A percentile compares a stretch with the other conserved stretches of the same genome.
These are phyloP conservation scores for Apodemia mormo DNA, from an alignment of 2,888 invertebrate genomes.

Conservation along the genomic window DNA sequence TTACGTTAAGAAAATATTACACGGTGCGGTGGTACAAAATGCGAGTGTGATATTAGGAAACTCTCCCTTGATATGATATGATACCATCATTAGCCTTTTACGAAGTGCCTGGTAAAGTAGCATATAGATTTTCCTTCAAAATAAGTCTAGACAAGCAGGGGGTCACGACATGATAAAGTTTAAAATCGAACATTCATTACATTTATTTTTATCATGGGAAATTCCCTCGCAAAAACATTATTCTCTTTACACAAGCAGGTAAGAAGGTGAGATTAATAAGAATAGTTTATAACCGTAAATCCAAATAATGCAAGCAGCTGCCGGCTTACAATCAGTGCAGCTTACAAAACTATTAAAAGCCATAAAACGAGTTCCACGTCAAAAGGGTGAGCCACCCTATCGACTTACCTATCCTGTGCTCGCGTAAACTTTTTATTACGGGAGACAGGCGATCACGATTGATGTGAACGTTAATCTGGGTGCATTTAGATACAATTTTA, in stretches of 20 bases:
- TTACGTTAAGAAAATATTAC: too few relatives aligned
- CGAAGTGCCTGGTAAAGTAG: too few relatives aligned
- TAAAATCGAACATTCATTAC: too few relatives aligned
- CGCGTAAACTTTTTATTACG: constrained; percentile 71
- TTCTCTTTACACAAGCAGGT: not conserved
- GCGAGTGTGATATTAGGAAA: too few relatives aligned
- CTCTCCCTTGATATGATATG: too few relatives aligned
- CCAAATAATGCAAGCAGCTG: constrained; percentile 62
- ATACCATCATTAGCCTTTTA: too few relatives aligned
- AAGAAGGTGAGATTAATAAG: constrained; percentile 43
- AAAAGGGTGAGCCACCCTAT: constrained; percentile 77
- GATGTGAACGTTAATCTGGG: constrained; percentile 44
- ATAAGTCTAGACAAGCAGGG: too few relatives aligned
- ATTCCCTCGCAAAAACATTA: not conserved
- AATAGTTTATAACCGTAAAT: constrained; percentile 63
- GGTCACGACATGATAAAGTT: too few relatives aligned
- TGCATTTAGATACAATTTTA: not conserved
- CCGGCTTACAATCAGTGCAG: constrained; percentile 74
- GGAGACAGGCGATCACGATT: constrained; percentile 62
- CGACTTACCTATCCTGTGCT: constrained; percentile 66
- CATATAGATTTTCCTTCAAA: too few relatives aligned
- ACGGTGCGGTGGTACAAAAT: too few relatives aligned
- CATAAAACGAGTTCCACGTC: constrained; percentile 74
- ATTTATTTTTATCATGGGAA: not conserved
- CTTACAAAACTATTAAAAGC: constrained; percentile 80